These are phyloP conservation scores for Pogona vitticeps DNA, from an alignment of 2,113 vertebrate genomes.

Conservation along the genomic window DNA sequence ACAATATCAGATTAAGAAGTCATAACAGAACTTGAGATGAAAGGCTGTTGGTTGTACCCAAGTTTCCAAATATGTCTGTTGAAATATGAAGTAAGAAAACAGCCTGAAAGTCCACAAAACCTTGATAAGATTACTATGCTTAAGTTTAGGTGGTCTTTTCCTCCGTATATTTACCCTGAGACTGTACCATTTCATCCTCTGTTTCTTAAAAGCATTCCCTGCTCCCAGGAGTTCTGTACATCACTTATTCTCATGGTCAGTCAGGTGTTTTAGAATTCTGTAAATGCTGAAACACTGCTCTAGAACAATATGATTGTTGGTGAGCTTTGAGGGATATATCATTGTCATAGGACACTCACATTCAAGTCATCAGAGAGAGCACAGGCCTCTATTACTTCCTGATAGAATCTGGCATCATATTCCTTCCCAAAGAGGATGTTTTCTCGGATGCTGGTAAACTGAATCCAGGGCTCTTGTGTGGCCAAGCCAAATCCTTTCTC, in stretches of 20 bases:
- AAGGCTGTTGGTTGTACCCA: not conserved
- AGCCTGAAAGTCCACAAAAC: not conserved
- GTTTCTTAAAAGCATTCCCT: not conserved
- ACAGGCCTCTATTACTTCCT: constrained; percentile 89
- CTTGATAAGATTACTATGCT: not conserved
- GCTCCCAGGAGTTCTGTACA: not conserved
- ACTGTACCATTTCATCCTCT: not conserved
- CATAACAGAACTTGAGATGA: not conserved
- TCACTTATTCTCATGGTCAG: not conserved
- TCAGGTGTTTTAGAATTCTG: too few species aligned
- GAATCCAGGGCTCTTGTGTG: constrained; percentile 95
- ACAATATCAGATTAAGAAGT: not conserved
- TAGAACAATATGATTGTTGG: constrained; percentile 3
- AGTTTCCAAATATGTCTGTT: not conserved
- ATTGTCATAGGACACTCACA: constrained; percentile 74
- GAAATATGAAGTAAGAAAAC: not conserved
- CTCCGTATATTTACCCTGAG: not conserved
- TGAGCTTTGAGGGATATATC: not conserved
- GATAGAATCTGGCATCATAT: constrained; percentile 84
- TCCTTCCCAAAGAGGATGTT: constrained; percentile 93
- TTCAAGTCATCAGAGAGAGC: constrained; percentile 89
- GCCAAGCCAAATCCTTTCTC: constrained; percentile 89
- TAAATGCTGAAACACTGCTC: not conserved
- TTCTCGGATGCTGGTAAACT: constrained; percentile 90
- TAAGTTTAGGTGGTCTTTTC: not conserved